phyloP scores from a whole-genome alignment of 2,888 invertebrate species.

The Therioaphis trifolii region DNA sequence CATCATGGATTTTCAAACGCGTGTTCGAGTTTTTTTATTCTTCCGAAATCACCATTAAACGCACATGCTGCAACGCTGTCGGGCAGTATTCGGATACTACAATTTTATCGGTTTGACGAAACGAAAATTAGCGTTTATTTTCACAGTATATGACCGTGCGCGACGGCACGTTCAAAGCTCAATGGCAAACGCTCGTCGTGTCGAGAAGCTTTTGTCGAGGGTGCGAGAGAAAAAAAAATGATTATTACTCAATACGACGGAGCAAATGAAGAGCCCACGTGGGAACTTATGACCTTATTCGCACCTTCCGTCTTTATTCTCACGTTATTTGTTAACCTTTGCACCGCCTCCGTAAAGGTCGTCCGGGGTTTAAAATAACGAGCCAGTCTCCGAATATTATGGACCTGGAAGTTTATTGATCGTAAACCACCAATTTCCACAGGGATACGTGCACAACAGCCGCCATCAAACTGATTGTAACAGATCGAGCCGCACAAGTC shows the following conservation, averaged over 20 bases:
- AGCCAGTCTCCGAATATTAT: neutral
- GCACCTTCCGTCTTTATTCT: slow-evolving; percentile 1
- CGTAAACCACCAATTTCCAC: slow-evolving; percentile 5
- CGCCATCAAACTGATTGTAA: slow-evolving; percentile 31
- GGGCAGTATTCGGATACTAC: too few species aligned
- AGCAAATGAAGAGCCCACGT: neutral
- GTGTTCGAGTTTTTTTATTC: too few species aligned
- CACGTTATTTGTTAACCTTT: slow-evolving; percentile 28
- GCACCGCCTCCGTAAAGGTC: neutral
- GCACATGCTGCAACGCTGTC: too few species aligned
- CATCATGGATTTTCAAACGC: too few species aligned
- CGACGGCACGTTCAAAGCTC: neutral
- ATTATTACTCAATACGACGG: neutral
- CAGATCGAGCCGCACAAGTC: slow-evolving; percentile 1
- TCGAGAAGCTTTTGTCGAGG: neutral
- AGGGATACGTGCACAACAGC: neutral
- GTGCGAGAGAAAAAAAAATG: neutral
- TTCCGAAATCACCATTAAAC: too few species aligned
- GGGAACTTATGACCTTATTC: slow-evolving; percentile 4
- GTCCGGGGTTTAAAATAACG: slow-evolving; percentile 21
- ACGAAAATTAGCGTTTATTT: too few species aligned
- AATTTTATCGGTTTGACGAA: too few species aligned
- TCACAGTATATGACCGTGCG: too few species aligned
- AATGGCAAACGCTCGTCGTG: neutral
- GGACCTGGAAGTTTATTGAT: slow-evolving; percentile 25